A percentile compares a stretch with the other conserved stretches of the same genome.
Conservation (phyloP, 2,797 vertebrate species). For the Dendrocincla tyrannina region DNA sequence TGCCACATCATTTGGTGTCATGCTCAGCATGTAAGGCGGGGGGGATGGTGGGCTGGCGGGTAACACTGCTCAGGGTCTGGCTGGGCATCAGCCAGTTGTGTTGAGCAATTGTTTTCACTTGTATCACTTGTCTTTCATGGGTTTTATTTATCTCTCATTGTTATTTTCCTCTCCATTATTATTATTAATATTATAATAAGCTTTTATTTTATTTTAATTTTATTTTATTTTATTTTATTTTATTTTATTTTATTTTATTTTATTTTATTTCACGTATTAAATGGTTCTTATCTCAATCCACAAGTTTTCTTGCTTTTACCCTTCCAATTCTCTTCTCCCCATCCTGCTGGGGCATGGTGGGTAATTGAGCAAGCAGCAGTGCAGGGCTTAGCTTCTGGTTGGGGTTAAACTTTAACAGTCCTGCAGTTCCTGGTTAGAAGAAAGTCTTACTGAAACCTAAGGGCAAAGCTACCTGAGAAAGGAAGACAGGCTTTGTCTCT, state of each 20-base stretch:
- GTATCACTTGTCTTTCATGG: not conserved
- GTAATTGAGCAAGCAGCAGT: fast-evolving
- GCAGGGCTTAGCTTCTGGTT: not conserved
- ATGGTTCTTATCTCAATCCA: not conserved
- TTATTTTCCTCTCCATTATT: not conserved
- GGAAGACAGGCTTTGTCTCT: not conserved
- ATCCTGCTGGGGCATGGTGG: not conserved
- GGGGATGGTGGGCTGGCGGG: fast-evolving
- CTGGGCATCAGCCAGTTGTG: not conserved
- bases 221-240: not conserved
- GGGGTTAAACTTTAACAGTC: not conserved
- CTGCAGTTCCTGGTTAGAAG: not conserved
- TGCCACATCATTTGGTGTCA: not conserved
- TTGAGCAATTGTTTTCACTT: not conserved
- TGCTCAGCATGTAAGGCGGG: not conserved
- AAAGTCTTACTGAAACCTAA: not conserved
- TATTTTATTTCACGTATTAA: not conserved
- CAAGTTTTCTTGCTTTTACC: not conserved
- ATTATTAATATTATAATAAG: fast-evolving
- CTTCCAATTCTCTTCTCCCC: not conserved
- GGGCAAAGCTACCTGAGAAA: not conserved
- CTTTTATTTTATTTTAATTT: not conserved
- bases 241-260: not conserved
- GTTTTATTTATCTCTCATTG: not conserved
- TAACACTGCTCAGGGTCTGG: not conserved